These are phyloP conservation scores for Pandemis cinnamomeana DNA, from an alignment of 2,888 invertebrate genomes.

Conservation along the genomic window DNA sequence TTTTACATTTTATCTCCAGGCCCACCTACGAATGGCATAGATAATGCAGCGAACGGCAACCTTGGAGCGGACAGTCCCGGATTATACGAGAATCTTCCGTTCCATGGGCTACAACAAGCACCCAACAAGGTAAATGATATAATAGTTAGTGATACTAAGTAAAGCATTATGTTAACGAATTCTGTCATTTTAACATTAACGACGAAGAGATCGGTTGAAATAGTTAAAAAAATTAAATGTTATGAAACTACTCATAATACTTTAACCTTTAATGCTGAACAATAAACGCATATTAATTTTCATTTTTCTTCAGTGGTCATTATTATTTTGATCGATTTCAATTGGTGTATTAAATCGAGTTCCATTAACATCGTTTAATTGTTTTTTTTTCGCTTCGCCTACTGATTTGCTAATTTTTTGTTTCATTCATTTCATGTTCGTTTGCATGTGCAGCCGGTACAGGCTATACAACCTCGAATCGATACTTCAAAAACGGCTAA, in stretches of 20 bases:
- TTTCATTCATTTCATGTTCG: slow-evolving; percentile 75
- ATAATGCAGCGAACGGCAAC: slow-evolving; percentile 85
- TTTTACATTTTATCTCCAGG: slow-evolving; percentile 55
- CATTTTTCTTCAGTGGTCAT: not conserved
- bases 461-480: slow-evolving; percentile 82
- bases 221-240: not conserved
- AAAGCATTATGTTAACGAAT: not conserved
- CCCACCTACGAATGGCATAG: slow-evolving; percentile 84
- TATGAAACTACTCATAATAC: not conserved
- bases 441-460: slow-evolving; percentile 82
- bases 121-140: slow-evolving; percentile 92
- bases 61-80: slow-evolving; percentile 91
- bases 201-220: slow-evolving; percentile 8
- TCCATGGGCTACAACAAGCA: slow-evolving; percentile 96
- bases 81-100: slow-evolving; percentile 97
- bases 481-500: slow-evolving; percentile 71
- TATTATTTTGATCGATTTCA: slow-evolving; percentile 7
- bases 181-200: slow-evolving; percentile 1
- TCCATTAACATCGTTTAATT: slow-evolving; percentile 45
- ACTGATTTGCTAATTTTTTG: slow-evolving; percentile 59
- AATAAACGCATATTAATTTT: no score
- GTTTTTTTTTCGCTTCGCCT: slow-evolving; percentile 69
- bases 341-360: not conserved
- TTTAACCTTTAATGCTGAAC: no score
- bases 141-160: not conserved